Evolutionary conservation across 2,797 vertebrate genomes (phyloP).

Genomic region (Thalassophryne amazonica): DNA sequence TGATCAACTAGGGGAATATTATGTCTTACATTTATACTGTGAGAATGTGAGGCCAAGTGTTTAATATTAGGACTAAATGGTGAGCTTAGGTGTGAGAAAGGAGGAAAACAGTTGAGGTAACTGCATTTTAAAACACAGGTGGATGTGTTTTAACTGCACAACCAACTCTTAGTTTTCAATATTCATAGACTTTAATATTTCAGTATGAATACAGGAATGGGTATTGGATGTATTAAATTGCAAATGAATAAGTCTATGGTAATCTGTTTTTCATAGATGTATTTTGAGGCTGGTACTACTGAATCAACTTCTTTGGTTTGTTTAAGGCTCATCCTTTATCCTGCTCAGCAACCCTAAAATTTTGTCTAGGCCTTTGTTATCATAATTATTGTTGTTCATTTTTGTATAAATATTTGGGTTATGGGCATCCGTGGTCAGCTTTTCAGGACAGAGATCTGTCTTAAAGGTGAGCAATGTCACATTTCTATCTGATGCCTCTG

Average conservation of each 20-base stretch:
- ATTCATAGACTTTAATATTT: constrained; percentile 55
- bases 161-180: constrained; percentile 18
- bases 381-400: no score
- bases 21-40: constrained; percentile 25
- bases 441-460: no score
- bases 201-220: constrained; percentile 33
- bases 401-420: no score
- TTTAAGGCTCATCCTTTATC: no score
- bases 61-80: constrained; percentile 36
- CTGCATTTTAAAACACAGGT: constrained; percentile 5
- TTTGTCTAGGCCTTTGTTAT: no score
- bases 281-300: constrained; percentile 37
- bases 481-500: no score
- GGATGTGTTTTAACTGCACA: constrained; percentile 9
- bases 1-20: constrained; percentile 18
- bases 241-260: constrained; percentile 51
- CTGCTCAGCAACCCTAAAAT: no score
- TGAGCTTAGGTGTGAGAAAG: constrained; percentile 11
- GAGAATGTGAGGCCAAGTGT: constrained; percentile 35
- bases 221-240: constrained; percentile 47
- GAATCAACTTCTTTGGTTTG: no score
- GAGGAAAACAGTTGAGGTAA: constrained; percentile 8
- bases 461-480: no score
- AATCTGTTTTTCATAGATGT: constrained; percentile 68
- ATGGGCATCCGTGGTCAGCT: no score